Conservation (phyloP, 2,797 vertebrate species). For the Menidia menidia region DNA sequence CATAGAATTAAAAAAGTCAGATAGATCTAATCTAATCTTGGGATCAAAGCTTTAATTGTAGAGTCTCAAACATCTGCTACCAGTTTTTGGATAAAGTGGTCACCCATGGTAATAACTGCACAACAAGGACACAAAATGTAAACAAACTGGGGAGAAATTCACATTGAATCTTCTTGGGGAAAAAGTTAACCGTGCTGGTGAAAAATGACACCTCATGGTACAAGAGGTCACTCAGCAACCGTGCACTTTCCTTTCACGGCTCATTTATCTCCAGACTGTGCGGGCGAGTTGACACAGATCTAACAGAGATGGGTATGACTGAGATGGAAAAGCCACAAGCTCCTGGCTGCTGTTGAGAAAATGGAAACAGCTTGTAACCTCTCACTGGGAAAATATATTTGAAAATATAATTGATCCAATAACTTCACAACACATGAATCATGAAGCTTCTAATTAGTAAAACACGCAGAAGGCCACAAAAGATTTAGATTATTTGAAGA, state of each 20-base stretch:
- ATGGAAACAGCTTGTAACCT: conserved; percentile 19
- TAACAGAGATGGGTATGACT: conserved; percentile 39
- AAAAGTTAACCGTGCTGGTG: conserved; percentile 33
- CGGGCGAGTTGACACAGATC: conserved; percentile 41
- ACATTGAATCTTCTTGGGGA: conserved; percentile 35
- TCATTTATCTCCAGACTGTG: conserved; percentile 54
- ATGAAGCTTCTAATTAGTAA: not conserved
- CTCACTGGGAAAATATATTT: conserved; percentile 2
- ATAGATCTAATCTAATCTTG: not conserved
- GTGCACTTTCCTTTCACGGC: conserved; percentile 38
- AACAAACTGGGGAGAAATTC: conserved; percentile 50
- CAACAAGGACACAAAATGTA: conserved; percentile 27
- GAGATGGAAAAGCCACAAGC: conserved; percentile 17
- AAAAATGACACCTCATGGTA: conserved; percentile 50
- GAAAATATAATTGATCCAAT: not conserved
- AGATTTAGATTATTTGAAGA: not conserved
- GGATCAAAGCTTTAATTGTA: not conserved
- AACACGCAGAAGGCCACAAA: not conserved
- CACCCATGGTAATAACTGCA: conserved; percentile 10
- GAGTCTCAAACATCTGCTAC: conserved; percentile 8
- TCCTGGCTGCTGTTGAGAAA: conserved; percentile 20
- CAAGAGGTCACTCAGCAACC: conserved; percentile 38
- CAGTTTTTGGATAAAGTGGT: not conserved
- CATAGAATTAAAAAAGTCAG: not conserved
- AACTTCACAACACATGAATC: conserved; percentile 12